Conservation (phyloP, 2,797 vertebrate genomes). For the Falco naumanni region DNA sequence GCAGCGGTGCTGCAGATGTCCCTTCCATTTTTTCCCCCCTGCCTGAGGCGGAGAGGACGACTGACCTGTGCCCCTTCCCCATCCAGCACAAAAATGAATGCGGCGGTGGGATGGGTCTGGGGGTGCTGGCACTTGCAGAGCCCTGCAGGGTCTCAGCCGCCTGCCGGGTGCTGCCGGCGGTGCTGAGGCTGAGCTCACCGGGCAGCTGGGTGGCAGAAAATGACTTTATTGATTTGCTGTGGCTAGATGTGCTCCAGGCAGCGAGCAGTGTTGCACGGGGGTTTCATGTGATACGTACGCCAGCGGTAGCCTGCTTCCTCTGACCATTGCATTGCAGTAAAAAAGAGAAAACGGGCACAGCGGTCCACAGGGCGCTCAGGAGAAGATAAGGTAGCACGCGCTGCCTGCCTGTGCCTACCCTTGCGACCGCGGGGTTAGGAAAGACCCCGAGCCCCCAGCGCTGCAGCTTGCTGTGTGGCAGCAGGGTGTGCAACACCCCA, state of each 20-base stretch:
- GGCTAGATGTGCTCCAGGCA: background rate
- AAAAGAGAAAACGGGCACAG: background rate
- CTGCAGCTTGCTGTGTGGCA: background rate
- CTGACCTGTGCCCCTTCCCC: background rate
- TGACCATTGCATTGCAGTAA: background rate
- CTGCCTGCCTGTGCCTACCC: background rate
- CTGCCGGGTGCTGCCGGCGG: fast-evolving
- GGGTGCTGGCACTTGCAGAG: background rate
- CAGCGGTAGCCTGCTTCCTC: background rate
- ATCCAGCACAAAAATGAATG: background rate
- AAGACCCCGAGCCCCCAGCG: fast-evolving
- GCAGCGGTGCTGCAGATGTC: background rate
- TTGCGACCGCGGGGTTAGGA: background rate
- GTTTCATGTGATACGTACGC: fast-evolving
- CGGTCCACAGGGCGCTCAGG: background rate
- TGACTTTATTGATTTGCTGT: background rate
- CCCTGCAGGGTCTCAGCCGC: background rate
- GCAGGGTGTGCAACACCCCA: background rate
- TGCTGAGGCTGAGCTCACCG: fast-evolving
- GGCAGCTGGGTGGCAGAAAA: background rate
- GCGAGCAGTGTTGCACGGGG: fast-evolving
- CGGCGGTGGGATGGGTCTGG: background rate
- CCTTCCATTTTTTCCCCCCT: background rate
- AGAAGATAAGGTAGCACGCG: background rate
- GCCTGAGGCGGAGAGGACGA: background rate